phyloP scores from a whole-genome alignment of 2,888 invertebrate species.

The Psylliodes chrysocephalus region DNA sequence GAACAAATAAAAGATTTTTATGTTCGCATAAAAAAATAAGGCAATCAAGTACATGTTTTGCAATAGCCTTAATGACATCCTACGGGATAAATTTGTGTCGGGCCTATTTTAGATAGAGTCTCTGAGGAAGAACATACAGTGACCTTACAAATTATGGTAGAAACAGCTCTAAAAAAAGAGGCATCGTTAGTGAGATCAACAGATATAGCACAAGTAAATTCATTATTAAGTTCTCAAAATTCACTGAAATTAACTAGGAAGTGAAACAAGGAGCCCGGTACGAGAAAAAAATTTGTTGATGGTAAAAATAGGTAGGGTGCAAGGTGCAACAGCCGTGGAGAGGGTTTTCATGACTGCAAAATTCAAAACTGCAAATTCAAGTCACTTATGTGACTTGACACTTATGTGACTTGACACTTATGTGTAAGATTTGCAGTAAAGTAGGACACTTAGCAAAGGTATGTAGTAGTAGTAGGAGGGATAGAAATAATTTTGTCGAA shows the following conservation, averaged over 20 bases:
- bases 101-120: slow-evolving; percentile 38
- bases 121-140: slow-evolving; percentile 36
- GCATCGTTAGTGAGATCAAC: slow-evolving; percentile 18
- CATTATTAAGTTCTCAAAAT: neutral
- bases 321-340: slow-evolving; percentile 26
- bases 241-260: too few relatives aligned
- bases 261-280: neutral
- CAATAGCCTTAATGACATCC: slow-evolving; percentile 18
- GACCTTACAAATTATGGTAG: slow-evolving; percentile 11
- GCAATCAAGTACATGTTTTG: slow-evolving; percentile 37
- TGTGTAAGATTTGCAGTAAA: slow-evolving; percentile 26
- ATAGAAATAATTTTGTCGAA: slow-evolving; percentile 20
- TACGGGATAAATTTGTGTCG: slow-evolving; percentile 35
- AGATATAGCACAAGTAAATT: neutral
- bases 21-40: slow-evolving; percentile 26
- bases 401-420: too few relatives aligned
- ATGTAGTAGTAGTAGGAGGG: slow-evolving; percentile 15
- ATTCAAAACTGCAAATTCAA: slow-evolving; percentile 25
- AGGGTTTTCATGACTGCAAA: slow-evolving; percentile 22
- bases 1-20: slow-evolving; percentile 34
- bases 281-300: neutral
- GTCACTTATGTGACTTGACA: slow-evolving; percentile 19
- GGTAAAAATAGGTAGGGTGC: neutral
- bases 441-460: slow-evolving; percentile 34
- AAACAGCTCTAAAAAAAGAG: slow-evolving; percentile 29